Conservation (phyloP, 2,113 vertebrate genomes). For the Macaca mulatta region DNA sequence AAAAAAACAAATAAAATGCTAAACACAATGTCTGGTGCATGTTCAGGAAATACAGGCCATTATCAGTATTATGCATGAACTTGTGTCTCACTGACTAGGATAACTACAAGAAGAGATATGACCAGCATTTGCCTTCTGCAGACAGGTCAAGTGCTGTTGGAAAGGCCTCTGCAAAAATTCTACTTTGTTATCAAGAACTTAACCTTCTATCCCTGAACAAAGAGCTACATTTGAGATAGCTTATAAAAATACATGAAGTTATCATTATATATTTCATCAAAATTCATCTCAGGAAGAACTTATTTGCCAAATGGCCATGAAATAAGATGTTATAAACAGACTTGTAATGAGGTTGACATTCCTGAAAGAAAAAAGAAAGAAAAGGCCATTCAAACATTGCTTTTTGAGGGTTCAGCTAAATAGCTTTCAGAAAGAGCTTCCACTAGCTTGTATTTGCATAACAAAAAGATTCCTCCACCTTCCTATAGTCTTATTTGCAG, state of each 20-base stretch:
- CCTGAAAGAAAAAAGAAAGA: constrained; percentile 46
- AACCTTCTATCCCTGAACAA: constrained; percentile 5
- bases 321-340: constrained; percentile 51
- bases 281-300: constrained; percentile 54
- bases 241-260: constrained; percentile 30
- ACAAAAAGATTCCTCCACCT: constrained; percentile 67
- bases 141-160: neutral
- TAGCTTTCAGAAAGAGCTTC: constrained; percentile 67
- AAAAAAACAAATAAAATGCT: neutral
- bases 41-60: neutral
- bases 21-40: neutral
- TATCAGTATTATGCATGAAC: neutral
- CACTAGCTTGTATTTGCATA: constrained; percentile 75
- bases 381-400: constrained; percentile 68
- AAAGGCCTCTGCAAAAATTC: constrained; percentile 29
- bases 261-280: constrained; percentile 49
- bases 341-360: constrained; percentile 67
- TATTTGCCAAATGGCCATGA: constrained; percentile 31
- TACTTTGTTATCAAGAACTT: constrained; percentile 30
- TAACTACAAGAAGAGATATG: neutral
- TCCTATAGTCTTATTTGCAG: constrained; percentile 79
- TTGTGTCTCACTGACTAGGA: neutral
- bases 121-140: neutral
- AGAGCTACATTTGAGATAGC: neutral
- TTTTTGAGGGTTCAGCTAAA: constrained; percentile 72